These are phyloP conservation scores for Plutomurus gul DNA, from an alignment of 1,140 invertebrate species.

Conservation along the genomic window DNA sequence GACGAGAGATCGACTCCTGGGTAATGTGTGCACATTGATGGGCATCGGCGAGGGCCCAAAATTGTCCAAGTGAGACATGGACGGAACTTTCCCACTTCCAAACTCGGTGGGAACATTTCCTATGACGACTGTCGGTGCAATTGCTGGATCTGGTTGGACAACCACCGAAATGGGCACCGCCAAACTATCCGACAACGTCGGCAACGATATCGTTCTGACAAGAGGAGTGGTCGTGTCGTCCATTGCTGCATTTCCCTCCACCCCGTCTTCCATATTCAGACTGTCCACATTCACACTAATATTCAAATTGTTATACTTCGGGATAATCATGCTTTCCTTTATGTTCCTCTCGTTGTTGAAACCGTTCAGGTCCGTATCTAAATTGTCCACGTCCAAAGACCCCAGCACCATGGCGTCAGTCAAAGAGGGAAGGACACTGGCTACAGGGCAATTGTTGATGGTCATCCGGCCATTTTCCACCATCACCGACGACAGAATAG, in stretches of 20 bases:
- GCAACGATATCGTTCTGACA: slow-evolving; percentile 45
- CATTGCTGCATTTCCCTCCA: background rate
- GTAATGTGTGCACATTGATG: slow-evolving; percentile 28
- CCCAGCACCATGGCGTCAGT: slow-evolving; percentile 39
- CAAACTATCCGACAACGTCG: slow-evolving; percentile 9
- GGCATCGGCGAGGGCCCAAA: background rate
- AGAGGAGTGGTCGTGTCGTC: slow-evolving; percentile 39
- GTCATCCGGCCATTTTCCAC: background rate
- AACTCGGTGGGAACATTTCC: slow-evolving; percentile 35
- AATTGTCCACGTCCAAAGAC: slow-evolving; percentile 15
- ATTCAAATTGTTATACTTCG: background rate
- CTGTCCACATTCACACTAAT: background rate
- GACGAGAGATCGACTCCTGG: slow-evolving; percentile 22
- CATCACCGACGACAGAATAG: background rate
- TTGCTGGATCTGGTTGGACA: slow-evolving; percentile 40
- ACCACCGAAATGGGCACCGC: slow-evolving; percentile 40
- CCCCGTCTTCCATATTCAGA: background rate
- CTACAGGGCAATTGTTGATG: background rate
- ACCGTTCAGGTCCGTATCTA: background rate
- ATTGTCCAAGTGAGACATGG: slow-evolving; percentile 28
- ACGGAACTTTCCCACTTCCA: slow-evolving; percentile 9
- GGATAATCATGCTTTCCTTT: background rate
- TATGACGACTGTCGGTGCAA: slow-evolving; percentile 35
- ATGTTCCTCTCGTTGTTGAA: background rate
- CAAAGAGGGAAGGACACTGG: slow-evolving; percentile 13